A percentile compares a stretch with the other conserved stretches of the same genome.
phyloP scores from a whole-genome alignment of 1,140 invertebrate species.

The Ruditapes philippinarum region DNA sequence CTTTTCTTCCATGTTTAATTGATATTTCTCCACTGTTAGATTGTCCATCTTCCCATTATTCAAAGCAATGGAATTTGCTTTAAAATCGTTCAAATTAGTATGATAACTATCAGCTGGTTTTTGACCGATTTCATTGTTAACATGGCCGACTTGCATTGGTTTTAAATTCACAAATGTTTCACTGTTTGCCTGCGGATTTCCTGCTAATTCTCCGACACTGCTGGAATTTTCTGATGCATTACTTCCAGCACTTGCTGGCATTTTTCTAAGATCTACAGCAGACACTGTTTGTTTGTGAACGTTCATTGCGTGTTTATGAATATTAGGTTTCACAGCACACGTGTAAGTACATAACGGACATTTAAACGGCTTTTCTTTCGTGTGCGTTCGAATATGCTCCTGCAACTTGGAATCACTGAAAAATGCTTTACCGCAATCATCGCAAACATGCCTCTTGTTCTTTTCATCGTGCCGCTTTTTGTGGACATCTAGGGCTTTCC shows the following conservation, averaged over 20 bases:
- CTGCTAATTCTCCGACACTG: too few relatives aligned
- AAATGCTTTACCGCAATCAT: slow-evolving; percentile 6
- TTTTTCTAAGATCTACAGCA: not conserved
- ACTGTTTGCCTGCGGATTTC: too few relatives aligned
- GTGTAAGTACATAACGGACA: not conserved
- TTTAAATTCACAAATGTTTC: too few relatives aligned
- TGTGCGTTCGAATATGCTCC: not conserved
- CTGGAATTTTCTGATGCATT: too few relatives aligned
- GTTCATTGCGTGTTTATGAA: not conserved
- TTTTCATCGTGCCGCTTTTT: slow-evolving; percentile 2
- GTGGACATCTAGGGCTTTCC: not conserved
- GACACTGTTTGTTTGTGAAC: not conserved
- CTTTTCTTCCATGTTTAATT: too few relatives aligned
- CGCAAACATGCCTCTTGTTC: not conserved
- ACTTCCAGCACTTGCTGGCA: not conserved
- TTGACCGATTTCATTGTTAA: too few relatives aligned
- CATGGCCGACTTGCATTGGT: too few relatives aligned
- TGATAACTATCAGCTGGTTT: too few relatives aligned
- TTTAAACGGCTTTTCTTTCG: not conserved
- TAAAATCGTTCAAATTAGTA: too few relatives aligned
- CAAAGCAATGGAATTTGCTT: too few relatives aligned
- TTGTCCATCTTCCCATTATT: too few relatives aligned
- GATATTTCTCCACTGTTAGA: too few relatives aligned
- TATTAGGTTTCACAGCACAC: not conserved
- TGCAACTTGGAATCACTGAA: not conserved